phyloP scores from a whole-genome alignment of 2,797 vertebrate genomes.

The Diplodus puntazzo region DNA sequence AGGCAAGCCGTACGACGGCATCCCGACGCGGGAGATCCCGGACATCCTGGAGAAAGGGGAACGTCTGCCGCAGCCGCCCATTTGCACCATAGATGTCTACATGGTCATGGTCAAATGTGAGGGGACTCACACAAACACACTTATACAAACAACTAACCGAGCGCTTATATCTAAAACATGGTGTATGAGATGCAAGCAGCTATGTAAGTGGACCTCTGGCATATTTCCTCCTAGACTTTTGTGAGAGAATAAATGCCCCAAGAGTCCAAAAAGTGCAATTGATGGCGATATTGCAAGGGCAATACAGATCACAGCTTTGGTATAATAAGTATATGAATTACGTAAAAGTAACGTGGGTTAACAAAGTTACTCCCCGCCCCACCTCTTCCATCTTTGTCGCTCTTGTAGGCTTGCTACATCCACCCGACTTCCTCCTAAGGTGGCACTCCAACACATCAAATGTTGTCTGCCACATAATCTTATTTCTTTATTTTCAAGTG shows the following conservation, averaged over 20 bases:
- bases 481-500: conserved; percentile 37
- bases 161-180: background rate
- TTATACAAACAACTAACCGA: background rate
- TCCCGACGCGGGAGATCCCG: conserved; percentile 95
- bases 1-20: conserved; percentile 96
- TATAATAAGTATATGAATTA: no score
- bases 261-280: background rate
- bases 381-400: no score
- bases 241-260: no score
- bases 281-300: no score
- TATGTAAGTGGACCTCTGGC: background rate
- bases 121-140: conserved; percentile 19
- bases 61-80: conserved; percentile 94
- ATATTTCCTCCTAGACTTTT: background rate
- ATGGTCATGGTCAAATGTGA: conserved; percentile 99
- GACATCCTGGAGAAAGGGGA: conserved; percentile 98
- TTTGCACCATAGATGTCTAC: conserved; percentile 99
- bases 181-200: background rate
- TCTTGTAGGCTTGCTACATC: no score
- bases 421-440: background rate
- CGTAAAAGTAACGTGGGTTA: no score
- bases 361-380: no score
- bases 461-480: background rate
- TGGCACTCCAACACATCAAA: background rate
- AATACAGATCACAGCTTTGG: no score